phyloP scores from a whole-genome alignment of 2,888 invertebrate genomes.

The Xestia c-nigrum region DNA sequence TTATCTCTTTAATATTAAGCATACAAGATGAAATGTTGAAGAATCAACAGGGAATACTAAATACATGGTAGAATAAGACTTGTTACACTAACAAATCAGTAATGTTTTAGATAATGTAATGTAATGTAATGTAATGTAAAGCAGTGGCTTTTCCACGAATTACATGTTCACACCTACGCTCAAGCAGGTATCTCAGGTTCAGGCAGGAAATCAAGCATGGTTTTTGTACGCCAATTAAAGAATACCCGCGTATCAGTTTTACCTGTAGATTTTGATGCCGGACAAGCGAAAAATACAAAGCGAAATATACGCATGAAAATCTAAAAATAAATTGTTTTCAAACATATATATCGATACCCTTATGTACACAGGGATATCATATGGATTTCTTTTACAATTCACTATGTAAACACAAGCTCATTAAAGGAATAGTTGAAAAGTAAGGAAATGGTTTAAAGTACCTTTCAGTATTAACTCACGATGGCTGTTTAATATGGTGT shows the following conservation, averaged over 20 bases:
- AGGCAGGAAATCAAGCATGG: neutral
- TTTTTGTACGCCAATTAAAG: neutral
- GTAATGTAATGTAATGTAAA: too few species aligned
- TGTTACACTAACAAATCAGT: neutral
- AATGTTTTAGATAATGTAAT: neutral
- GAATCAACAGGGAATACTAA: neutral
- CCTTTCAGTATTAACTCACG: slow-evolving; percentile 3
- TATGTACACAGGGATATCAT: neutral
- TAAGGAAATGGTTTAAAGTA: slow-evolving; percentile 5
- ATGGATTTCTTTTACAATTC: slow-evolving; percentile 6
- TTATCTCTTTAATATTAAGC: slow-evolving; percentile 12
- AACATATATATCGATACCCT: neutral
- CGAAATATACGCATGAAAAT: slow-evolving; percentile 7
- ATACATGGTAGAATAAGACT: neutral
- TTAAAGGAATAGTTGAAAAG: slow-evolving; percentile 10
- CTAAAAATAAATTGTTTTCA: slow-evolving; percentile 16
- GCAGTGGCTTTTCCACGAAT: neutral
- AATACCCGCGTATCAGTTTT: neutral
- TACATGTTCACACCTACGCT: neutral
- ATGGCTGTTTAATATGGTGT: neutral
- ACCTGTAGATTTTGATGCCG: neutral
- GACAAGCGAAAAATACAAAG: neutral
- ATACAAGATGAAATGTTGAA: neutral
- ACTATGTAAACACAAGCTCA: slow-evolving; percentile 19
- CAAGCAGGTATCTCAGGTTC: neutral